A percentile compares a stretch with the other conserved stretches of the same genome.
Conservation (phyloP, 2,113 vertebrate genomes). For the Octodon degus region DNA sequence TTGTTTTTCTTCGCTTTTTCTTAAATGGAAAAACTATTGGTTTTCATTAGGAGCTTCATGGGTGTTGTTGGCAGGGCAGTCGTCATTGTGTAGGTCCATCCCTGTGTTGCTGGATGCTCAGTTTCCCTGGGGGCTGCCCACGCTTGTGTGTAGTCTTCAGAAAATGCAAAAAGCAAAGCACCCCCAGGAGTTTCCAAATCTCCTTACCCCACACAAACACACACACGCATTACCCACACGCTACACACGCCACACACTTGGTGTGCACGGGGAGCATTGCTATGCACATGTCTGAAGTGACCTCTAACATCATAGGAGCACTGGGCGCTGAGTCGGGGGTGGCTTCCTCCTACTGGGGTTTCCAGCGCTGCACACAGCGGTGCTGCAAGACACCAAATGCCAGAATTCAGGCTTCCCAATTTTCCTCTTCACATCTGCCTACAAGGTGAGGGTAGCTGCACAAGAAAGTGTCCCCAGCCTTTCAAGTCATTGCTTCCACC, state of each 20-base stretch:
- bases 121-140: fast-evolving
- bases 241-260: not conserved
- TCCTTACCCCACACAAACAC: not conserved
- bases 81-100: fast-evolving
- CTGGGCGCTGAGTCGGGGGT: not conserved
- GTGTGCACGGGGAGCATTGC: not conserved
- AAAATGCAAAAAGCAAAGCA: not conserved
- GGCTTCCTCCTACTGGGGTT: not conserved
- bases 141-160: too few relatives aligned
- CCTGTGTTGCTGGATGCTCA: fast-evolving
- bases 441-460: not conserved
- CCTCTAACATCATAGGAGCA: not conserved
- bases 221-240: not conserved
- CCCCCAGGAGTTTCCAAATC: not conserved
- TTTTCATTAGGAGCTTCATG: not conserved
- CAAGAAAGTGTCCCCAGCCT: not conserved
- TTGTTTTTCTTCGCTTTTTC: not conserved
- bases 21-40: not conserved
- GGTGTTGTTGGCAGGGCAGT: fast-evolving
- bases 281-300: not conserved
- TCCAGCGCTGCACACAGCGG: not conserved
- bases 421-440: not conserved
- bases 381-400: not conserved
- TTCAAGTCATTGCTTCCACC: not conserved
- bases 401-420: not conserved